Base-by-base conservation (phyloP, 1,140 invertebrate genomes). In the Colletes latitarsis region DNA sequence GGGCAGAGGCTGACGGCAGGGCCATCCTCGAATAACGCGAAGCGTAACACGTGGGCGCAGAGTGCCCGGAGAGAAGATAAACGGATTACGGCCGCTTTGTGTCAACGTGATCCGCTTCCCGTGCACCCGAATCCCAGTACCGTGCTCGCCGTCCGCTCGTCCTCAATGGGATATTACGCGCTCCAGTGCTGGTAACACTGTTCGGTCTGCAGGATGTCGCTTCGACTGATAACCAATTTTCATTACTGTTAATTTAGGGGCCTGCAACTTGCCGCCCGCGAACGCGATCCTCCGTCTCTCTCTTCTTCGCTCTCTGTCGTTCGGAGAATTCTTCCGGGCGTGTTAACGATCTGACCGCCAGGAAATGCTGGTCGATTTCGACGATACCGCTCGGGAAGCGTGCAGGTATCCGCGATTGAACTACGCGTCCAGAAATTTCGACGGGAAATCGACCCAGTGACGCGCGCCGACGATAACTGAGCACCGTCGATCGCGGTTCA, bases 161-260 rank as follows among this genome's bases (percentile, higher is more conserved):
- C 88, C 72, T 90, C 91, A 92, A 92, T 92, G 86, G 88, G 89
- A 89, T 89, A 92, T 92, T 92, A 92, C 88, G 87, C 90, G 91
- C 88, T 90, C 77, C 90, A 86, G 69, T 89, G 90, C 82, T 87
- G 88, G 87, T 89, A 89, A 90, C 87, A 89, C 86, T 89, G 85
- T 90, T 88, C 84, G 86, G 83, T 84, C 86, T 81, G 82, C 85
- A 87, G 85, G 82, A 87, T 83, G 85, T 75, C 89, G 86, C 87
- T 89, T 84, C 90, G 77, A 89, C 90, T 91, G 92, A 93, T 93
- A 93, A 93, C 90, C 90, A 91, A 93, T 91, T 92, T 91, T 93
- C 90, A 92, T 92, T 91, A 89, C 88, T 90, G 90, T 92, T 91
- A 88, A 90, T 90, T 91, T 90, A 77, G 76, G 74, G 69, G 49